phyloP scores from a whole-genome alignment of 1,140 invertebrate genomes.

The Musca domestica region DNA sequence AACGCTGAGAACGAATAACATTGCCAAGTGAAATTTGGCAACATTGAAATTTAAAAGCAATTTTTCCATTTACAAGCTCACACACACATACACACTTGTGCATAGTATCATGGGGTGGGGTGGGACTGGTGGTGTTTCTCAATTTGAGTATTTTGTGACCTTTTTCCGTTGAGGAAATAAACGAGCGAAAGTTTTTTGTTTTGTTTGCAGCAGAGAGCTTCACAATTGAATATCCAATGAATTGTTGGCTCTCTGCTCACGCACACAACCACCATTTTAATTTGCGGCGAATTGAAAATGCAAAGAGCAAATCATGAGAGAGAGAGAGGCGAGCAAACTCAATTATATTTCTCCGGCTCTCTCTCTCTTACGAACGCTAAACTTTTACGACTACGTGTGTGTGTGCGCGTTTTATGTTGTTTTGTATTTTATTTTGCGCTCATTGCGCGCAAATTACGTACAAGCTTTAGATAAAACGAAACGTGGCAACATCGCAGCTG shows the following conservation, averaged over 20 bases:
- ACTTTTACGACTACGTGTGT: background rate
- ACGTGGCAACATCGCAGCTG: constrained; percentile 14
- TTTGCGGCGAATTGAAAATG: constrained; percentile 1
- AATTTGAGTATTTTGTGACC: constrained; percentile 8
- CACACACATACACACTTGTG: background rate
- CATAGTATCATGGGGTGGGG: background rate
- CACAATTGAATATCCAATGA: too few relatives aligned
- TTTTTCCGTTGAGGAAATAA: background rate
- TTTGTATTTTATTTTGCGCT: constrained; percentile 16
- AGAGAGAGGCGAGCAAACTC: too few relatives aligned
- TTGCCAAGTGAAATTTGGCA: constrained; percentile 9
- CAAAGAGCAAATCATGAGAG: background rate
- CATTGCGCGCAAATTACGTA: constrained; percentile 25
- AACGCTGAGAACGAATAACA: too few relatives aligned
- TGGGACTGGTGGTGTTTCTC: background rate
- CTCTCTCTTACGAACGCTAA: background rate
- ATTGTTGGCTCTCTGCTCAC: background rate
- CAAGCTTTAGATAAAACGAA: constrained; percentile 19
- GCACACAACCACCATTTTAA: background rate
- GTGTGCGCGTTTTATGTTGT: constrained; percentile 6
- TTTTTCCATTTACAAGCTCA: constrained; percentile 5
- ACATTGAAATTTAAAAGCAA: background rate
- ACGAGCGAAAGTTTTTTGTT: background rate
- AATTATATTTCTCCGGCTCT: too few relatives aligned
- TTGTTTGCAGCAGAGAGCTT: background rate